These are phyloP conservation scores for Andrena minutula DNA, from an alignment of 2,888 invertebrate genomes.

Conservation along the genomic window DNA sequence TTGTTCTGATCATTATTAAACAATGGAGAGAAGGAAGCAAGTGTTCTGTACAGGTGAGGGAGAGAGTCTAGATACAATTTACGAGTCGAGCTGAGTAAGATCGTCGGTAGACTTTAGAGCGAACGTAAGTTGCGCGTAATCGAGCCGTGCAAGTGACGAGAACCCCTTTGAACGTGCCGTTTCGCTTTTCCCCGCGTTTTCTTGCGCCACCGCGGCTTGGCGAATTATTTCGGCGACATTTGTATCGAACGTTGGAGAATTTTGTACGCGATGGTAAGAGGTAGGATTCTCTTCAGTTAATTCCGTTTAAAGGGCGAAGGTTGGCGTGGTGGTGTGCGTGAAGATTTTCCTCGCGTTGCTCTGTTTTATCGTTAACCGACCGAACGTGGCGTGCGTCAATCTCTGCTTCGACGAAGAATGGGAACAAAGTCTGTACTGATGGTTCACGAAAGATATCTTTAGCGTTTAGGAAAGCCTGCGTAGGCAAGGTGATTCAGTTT, in stretches of 20 bases:
- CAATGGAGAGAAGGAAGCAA: constrained; percentile 13
- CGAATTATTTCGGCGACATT: constrained; percentile 24
- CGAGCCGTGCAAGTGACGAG: constrained; percentile 24
- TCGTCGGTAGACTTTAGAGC: constrained; percentile 48
- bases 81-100: constrained; percentile 66
- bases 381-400: background rate
- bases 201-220: background rate
- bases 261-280: constrained; percentile 17
- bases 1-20: constrained; percentile 52
- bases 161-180: constrained; percentile 27
- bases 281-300: background rate
- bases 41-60: constrained; percentile 66
- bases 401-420: constrained; percentile 22
- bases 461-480: background rate
- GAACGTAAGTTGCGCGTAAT: constrained; percentile 26
- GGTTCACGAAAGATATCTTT: background rate
- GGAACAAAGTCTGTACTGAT: background rate
- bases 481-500: constrained; percentile 4
- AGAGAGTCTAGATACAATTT: background rate
- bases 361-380: background rate
- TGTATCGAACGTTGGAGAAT: constrained; percentile 12
- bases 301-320: too few relatives aligned
- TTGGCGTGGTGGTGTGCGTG: too few relatives aligned
- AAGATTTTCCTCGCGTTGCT: background rate
- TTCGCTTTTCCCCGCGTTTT: constrained; percentile 6